phyloP scores from a whole-genome alignment of 1,140 invertebrate genomes.

The Druon quercuslanigerum region DNA sequence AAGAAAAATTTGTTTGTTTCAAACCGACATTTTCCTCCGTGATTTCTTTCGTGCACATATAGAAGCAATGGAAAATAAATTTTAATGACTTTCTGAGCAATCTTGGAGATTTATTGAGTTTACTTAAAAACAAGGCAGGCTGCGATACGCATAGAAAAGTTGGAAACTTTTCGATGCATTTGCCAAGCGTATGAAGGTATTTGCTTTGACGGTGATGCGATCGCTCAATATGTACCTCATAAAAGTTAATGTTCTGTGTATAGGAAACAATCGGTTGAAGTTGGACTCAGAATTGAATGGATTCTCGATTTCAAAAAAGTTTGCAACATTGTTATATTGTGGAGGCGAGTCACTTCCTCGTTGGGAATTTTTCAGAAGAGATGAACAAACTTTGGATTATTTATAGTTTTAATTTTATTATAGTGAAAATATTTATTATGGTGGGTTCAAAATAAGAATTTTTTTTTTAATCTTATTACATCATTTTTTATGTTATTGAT shows the following conservation, averaged over 20 bases:
- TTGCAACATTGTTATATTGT: slow-evolving; percentile 45
- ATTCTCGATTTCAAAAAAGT: slow-evolving; percentile 58
- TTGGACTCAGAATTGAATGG: slow-evolving; percentile 53
- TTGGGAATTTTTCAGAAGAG: neutral
- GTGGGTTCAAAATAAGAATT: too few relatives aligned
- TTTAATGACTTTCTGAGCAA: slow-evolving; percentile 18
- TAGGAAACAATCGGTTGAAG: slow-evolving; percentile 63
- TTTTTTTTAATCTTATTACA: too few relatives aligned
- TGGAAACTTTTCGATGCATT: slow-evolving; percentile 60
- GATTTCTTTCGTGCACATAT: neutral
- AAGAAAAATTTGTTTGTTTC: too few relatives aligned
- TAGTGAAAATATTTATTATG: too few relatives aligned
- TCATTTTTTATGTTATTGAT: too few relatives aligned
- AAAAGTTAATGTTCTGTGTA: slow-evolving; percentile 64
- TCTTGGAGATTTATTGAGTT: slow-evolving; percentile 8
- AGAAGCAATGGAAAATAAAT: slow-evolving; percentile 13
- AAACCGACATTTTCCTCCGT: too few relatives aligned
- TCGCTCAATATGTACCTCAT: slow-evolving; percentile 64
- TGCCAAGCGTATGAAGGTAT: slow-evolving; percentile 54
- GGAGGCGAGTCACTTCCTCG: neutral
- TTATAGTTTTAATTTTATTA: neutral
- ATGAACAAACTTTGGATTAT: neutral
- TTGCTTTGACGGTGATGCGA: slow-evolving; percentile 51
- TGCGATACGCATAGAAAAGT: slow-evolving; percentile 49
- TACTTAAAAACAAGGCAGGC: slow-evolving; percentile 31